Percentiles rank a stretch among this genome's conserved stretches.
Evolutionary conservation across 1,140 invertebrate species (phyloP).

Genomic region (Conus ventricosus): DNA sequence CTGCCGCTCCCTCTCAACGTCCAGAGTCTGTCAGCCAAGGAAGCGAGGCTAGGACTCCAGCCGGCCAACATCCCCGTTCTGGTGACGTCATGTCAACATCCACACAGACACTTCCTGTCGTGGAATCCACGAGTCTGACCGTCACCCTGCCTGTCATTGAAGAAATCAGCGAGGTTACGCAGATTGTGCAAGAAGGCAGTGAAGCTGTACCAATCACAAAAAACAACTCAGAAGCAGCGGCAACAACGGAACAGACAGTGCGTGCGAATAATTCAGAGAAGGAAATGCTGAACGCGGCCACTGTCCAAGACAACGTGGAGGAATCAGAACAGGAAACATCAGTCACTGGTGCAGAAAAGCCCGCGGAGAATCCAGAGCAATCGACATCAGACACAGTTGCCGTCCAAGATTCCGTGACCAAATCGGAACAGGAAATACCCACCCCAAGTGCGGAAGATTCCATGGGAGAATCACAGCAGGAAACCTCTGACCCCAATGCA

Average conservation of each 20-base stretch:
- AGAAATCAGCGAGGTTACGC: neutral
- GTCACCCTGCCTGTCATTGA: slow-evolving; percentile 20
- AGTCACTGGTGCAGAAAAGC: too few species aligned
- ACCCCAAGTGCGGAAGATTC: too few species aligned
- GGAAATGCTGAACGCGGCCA: neutral
- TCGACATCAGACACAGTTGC: too few species aligned
- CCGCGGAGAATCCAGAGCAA: too few species aligned
- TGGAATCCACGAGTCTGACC: slow-evolving; percentile 13
- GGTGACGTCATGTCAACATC: neutral
- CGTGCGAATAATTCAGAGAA: neutral
- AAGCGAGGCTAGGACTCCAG: neutral
- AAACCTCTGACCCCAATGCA: too few species aligned
- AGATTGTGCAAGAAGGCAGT: neutral
- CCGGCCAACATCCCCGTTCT: too few species aligned
- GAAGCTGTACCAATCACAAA: neutral
- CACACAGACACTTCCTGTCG: neutral
- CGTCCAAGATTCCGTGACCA: too few species aligned
- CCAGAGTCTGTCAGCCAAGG: neutral
- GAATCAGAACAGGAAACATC: neutral
- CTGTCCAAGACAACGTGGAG: neutral
- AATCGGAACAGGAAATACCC: too few species aligned
- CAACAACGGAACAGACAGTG: neutral
- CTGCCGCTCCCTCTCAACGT: too few species aligned
- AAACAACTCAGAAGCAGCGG: neutral
- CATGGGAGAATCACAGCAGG: too few species aligned